Evolutionary conservation across 2,113 vertebrate genomes (phyloP).

Genomic region (Columba livia): DNA sequence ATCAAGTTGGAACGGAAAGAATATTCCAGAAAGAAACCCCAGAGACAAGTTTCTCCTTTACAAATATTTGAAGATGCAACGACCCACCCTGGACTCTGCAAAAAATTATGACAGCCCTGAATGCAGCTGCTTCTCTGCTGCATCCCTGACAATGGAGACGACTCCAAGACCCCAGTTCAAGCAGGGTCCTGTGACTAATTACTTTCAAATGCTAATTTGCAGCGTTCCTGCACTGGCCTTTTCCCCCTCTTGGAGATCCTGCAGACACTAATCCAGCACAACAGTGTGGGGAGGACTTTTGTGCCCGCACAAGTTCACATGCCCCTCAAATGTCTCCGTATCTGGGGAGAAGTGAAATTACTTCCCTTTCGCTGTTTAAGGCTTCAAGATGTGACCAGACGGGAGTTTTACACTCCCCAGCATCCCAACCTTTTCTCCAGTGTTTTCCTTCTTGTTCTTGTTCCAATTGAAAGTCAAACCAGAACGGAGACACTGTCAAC

Average conservation of each 20-base stretch:
- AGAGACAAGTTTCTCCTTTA: background rate
- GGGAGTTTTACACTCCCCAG: background rate
- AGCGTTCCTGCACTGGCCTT: background rate
- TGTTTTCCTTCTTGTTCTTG: background rate
- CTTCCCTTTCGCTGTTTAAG: background rate
- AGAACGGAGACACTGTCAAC: background rate
- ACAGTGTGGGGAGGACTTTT: background rate
- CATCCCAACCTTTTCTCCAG: background rate
- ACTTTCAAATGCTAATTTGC: background rate
- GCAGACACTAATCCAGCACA: background rate
- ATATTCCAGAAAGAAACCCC: background rate
- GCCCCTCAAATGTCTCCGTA: background rate
- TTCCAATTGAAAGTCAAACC: background rate
- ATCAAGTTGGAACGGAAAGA: background rate
- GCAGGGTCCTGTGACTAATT: background rate
- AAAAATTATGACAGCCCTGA: background rate
- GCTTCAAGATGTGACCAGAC: background rate
- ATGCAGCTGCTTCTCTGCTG: background rate
- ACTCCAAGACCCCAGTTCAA: constrained; percentile 3
- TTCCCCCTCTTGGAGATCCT: background rate
- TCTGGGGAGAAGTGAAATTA: background rate
- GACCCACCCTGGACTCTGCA: background rate
- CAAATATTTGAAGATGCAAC: constrained; percentile 30
- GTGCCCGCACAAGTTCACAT: background rate
- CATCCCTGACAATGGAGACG: background rate